Evolutionary conservation across 2,113 vertebrate genomes (phyloP), one percentile per base, ranked within the genome.

Genomic region (Microcebus murinus): DNA sequence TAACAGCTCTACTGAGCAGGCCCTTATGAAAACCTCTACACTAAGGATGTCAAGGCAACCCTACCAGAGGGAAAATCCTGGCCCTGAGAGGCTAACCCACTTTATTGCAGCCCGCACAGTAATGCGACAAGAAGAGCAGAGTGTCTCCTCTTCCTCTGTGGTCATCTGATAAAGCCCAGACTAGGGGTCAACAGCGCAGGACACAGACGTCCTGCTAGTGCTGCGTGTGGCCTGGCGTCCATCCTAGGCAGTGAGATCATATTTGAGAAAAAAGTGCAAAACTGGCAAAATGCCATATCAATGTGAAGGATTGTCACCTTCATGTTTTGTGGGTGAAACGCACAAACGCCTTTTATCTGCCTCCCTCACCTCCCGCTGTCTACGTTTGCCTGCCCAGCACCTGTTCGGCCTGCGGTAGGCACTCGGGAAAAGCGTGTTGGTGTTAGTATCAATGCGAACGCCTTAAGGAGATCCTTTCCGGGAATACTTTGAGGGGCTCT

Each of bases 41-140:
- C 29, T 68, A 52, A 94, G 45, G 87, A 95, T 87, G 87, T 87
- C 86, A 94, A 85, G 77, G 76, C 88, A 94, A 2, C 70, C 76
- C 79, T 81, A 73, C 91, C 39, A 63, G 57, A 87, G 61, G 8
- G 36, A 82, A 87, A 87, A 80, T 2, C 36, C 25, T 92, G 59
- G 29, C 4, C 36, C 20, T 27, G 1, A 52, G 57, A 45, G 13
- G n/a, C 23, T 55, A 52, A 68, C 4, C 8, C 65, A n/a, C 31
- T 82, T 61, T 39, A 61, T 86, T 65, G n/a, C 74, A 39, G 68
- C 31, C 13, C 36, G 8, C 0, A 1, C 2, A 6, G 59, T 10
- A 52, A 76, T 4, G 3, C 39, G 21, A 12, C 25, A 29, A 25
- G 42, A 48, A 36, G 18, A 71, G 4, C 45, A 29, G 8, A 42